Percentiles rank a stretch among this genome's conserved stretches.
phyloP scores from a whole-genome alignment of 1,140 invertebrate genomes.

The Wiebesia pumilae region DNA sequence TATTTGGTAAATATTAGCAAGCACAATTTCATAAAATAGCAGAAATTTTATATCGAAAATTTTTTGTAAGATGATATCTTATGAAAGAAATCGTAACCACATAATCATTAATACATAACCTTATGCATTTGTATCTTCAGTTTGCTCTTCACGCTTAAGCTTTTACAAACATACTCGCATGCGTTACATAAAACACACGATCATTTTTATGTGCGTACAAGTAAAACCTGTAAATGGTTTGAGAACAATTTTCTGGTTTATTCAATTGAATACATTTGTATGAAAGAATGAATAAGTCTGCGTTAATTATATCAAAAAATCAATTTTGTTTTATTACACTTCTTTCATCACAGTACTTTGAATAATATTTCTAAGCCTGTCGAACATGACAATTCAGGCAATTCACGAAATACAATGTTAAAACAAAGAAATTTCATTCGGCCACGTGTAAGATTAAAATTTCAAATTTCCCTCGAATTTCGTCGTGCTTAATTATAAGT shows the following conservation, averaged over 20 bases:
- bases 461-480: background rate
- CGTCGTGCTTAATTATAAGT: too few species aligned
- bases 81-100: background rate
- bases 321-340: conserved; percentile 12
- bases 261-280: conserved; percentile 1
- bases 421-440: background rate
- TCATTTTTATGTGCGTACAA: background rate
- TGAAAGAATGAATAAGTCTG: background rate
- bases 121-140: background rate
- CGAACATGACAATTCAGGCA: background rate
- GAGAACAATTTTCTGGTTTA: background rate
- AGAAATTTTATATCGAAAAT: background rate
- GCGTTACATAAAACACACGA: background rate
- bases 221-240: background rate
- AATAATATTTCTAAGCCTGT: background rate
- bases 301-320: conserved; percentile 1
- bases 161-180: background rate
- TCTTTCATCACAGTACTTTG: conserved; percentile 8
- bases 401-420: conserved; percentile 1
- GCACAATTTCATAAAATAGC: background rate
- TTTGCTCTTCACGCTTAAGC: background rate
- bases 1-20: background rate
- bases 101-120: background rate
- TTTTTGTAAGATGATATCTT: background rate
- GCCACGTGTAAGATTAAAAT: background rate